These are phyloP conservation scores for Oreocharis arfaki DNA, from an alignment of 2,113 vertebrate genomes.

Conservation along the genomic window DNA sequence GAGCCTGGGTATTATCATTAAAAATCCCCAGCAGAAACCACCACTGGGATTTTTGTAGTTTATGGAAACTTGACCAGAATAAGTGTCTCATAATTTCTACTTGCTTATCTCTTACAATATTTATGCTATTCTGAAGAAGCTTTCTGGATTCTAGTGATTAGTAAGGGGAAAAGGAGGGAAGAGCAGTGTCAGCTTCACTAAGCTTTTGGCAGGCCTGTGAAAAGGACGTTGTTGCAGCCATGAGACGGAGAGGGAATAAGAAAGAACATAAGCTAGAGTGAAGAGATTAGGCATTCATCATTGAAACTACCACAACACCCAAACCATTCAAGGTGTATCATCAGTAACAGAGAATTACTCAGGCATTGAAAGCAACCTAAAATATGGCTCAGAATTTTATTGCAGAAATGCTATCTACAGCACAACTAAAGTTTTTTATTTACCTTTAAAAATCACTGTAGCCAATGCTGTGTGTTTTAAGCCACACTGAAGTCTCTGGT, in stretches of 20 bases:
- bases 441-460: not conserved
- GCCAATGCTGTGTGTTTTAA: not conserved
- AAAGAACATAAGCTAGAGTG: not conserved
- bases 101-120: not conserved
- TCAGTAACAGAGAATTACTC: not conserved
- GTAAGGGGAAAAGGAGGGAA: not conserved
- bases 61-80: not conserved
- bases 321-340: not conserved
- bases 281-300: constrained; percentile 4
- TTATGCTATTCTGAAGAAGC: not conserved
- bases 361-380: not conserved
- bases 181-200: not conserved
- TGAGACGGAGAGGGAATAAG: not conserved
- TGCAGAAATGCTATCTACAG: not conserved
- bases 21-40: not conserved
- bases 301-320: not conserved
- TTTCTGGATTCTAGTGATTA: not conserved
- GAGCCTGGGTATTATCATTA: not conserved
- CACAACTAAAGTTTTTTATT: not conserved
- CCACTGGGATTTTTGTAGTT: not conserved
- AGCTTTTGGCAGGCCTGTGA: not conserved
- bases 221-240: not conserved
- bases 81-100: not conserved
- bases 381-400: not conserved
- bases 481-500: not conserved